Evolutionary conservation across 2,113 vertebrate genomes (phyloP).

Genomic region (Chlamydotis undulata): DNA sequence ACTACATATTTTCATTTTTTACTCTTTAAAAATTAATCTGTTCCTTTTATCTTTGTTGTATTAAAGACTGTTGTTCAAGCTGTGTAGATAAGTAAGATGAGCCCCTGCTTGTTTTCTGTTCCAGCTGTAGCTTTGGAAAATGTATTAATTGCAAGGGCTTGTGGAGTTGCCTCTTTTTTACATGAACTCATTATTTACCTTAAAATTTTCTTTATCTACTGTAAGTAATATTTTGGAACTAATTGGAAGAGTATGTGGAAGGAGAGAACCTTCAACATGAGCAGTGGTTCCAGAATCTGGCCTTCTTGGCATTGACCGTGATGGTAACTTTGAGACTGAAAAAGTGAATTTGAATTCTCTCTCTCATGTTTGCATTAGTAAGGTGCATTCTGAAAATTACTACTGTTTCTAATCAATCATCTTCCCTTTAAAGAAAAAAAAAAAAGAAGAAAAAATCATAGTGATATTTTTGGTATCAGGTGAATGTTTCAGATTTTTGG

Average conservation of each 20-base stretch:
- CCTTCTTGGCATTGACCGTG: not conserved
- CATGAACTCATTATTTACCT: not conserved
- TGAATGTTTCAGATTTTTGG: not conserved
- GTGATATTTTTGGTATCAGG: not conserved
- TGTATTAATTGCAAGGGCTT: not conserved
- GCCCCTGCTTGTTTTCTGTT: not conserved
- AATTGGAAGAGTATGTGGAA: not conserved
- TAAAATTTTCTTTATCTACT: not conserved
- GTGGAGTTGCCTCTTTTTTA: not conserved
- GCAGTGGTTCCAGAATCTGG: not conserved
- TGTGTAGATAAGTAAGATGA: not conserved
- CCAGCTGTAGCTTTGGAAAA: not conserved
- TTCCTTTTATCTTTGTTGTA: not conserved
- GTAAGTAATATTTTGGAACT: not conserved
- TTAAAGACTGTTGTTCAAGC: not conserved
- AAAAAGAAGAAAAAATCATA: not conserved
- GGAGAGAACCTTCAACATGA: not conserved
- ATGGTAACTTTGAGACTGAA: not conserved
- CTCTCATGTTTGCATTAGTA: not conserved
- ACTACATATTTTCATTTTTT: slow-evolving; percentile 39
- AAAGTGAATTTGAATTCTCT: not conserved
- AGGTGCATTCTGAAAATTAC: not conserved
- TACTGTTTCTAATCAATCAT: not conserved
- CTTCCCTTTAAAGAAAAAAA: not conserved
- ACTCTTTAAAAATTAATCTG: slow-evolving; percentile 54